Percentiles rank a stretch among this genome's conserved stretches.
phyloP scores from a whole-genome alignment of 2,113 vertebrate species.

The Larimichthys polyactis region DNA sequence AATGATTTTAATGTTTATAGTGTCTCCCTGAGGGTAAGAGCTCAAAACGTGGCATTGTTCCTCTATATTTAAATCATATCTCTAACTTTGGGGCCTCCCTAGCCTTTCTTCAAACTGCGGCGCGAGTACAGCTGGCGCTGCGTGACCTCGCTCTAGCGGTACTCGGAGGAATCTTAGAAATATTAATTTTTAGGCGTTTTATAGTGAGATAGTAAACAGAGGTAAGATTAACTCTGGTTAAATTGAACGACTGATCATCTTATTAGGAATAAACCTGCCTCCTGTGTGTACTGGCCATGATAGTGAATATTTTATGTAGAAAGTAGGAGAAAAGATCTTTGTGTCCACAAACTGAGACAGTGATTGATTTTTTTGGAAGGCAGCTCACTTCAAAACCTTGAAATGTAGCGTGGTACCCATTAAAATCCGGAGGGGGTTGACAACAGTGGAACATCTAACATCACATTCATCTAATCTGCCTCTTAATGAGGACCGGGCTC shows the following conservation, averaged over 20 bases:
- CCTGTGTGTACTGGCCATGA: too few relatives aligned
- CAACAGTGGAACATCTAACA: neutral
- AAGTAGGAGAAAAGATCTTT: neutral
- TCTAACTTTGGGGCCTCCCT: neutral
- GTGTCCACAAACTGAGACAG: neutral
- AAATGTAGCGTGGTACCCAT: neutral
- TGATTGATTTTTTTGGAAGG: neutral
- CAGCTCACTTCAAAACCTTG: neutral
- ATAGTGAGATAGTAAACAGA: too few relatives aligned
- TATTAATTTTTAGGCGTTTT: too few relatives aligned
- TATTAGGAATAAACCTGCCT: too few relatives aligned
- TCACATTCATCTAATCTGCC: neutral
- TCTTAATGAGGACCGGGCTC: neutral
- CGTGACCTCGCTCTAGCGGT: too few relatives aligned
- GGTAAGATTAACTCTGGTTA: too few relatives aligned
- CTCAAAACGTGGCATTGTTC: neutral
- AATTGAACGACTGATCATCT: too few relatives aligned
- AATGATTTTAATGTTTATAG: neutral
- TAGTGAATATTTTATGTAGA: too few relatives aligned
- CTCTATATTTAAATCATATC: conserved; percentile 4
- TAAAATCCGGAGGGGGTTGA: neutral
- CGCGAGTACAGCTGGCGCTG: too few relatives aligned
- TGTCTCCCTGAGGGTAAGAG: neutral
- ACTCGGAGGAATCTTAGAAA: too few relatives aligned
- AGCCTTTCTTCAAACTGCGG: too few relatives aligned